Percentiles rank a stretch among this genome's conserved stretches.
Conservation (phyloP, 2,888 invertebrate species). For the Allygus modestus region DNA sequence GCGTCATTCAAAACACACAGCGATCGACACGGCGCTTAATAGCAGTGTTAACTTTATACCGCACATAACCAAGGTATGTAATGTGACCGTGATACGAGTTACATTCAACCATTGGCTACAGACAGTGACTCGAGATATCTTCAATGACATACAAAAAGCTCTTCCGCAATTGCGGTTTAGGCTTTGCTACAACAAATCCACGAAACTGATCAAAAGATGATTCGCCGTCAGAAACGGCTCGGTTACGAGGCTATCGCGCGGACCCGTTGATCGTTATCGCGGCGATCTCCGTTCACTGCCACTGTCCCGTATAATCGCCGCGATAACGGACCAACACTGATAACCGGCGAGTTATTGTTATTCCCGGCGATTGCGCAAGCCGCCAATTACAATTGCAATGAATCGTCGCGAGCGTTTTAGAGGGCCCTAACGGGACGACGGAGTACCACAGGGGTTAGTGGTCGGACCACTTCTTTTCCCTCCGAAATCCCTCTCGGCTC, state of each 20-base stretch:
- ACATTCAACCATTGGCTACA: too few species aligned
- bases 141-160: too few species aligned
- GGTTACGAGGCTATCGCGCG: conserved; percentile 9
- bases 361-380: conserved; percentile 18
- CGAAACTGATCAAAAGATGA: neutral
- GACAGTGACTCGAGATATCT: too few species aligned
- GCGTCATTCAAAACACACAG: too few species aligned
- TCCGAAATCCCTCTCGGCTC: neutral
- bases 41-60: too few species aligned
- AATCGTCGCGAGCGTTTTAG: conserved; percentile 36
- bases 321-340: conserved; percentile 13
- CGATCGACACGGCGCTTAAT: too few species aligned
- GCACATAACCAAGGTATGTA: too few species aligned
- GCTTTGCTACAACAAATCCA: neutral
- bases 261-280: neutral
- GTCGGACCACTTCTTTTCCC: conserved; percentile 48
- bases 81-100: too few species aligned
- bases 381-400: conserved; percentile 41
- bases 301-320: conserved; percentile 24
- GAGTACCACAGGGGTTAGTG: conserved; percentile 20
- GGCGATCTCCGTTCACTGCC: neutral
- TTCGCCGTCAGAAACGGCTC: too few species aligned
- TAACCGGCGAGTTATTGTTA: conserved; percentile 47
- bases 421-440: conserved; percentile 24
- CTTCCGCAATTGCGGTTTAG: too few species aligned